Base-by-base conservation (phyloP, 37 sponge, comb jelly and placozoan species). In the Bolinopsis microptera region DNA sequence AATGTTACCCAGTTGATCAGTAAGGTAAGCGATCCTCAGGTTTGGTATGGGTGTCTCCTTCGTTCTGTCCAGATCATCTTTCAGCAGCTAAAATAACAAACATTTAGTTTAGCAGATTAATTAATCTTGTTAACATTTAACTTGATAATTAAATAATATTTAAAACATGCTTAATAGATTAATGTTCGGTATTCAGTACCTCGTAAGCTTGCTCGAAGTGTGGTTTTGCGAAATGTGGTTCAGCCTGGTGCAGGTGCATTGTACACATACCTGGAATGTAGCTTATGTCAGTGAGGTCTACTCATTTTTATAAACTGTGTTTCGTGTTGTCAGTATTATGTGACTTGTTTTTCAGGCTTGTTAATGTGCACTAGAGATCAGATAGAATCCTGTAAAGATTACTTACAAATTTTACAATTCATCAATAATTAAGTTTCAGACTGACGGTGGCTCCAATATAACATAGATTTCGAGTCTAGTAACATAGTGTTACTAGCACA, bases 191-290 rank as follows among this genome's bases (percentile, higher is more conserved):
- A n/a, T n/a, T 23, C 16, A 16, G 8, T 30, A 35, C 82, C 36
- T 30, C 82, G 1, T 5, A 18, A 5, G 61, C 90, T 26, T 38
- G 35, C 27, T 86, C 48, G 61, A 86, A 86, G 90, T 86, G 90
- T 39, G 90, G 90, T 40, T 39, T 86, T 24, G 90, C 90, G 26
- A 41, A 25, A 3, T 41, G 38, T 27, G 90, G 61, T 40, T 86
- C 90, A 36, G 90, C 41, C 26, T 86, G 90, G 61, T 86, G 90
- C 61, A 86, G 61, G 61, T 86, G 90, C 90, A 86, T 86, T 39
- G 90, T 86, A 18, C 80, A 77, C 80, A 77, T 77, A 32, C 80
- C 80, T 77, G 80, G 5, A 77, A 36, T 48, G 61, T 13, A 48
- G 61, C n/a, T n/a, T n/a, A n/a, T n/a, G n/a, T n/a, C n/a, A n/a